phyloP scores from a whole-genome alignment of 1,140 invertebrate genomes.

The Pogonus chalceus region DNA sequence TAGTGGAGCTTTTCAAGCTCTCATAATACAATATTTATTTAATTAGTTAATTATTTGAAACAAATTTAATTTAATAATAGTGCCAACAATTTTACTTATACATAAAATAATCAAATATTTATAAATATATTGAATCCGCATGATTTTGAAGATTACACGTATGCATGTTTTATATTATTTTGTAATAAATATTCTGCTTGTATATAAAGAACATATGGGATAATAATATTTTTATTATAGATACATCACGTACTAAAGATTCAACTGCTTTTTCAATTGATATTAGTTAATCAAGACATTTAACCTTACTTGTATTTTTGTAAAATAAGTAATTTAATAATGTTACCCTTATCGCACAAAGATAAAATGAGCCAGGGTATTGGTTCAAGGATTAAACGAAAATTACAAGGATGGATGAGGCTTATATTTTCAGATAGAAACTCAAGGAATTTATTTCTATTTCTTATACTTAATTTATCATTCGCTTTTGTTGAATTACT shows the following conservation, averaged over 20 bases:
- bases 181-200: too few species aligned
- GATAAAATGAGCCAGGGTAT: constrained; percentile 50
- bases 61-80: background rate
- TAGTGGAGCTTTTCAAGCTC: background rate
- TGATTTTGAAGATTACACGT: background rate
- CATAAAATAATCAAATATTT: background rate
- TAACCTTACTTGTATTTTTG: too few species aligned
- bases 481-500: constrained; percentile 94
- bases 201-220: too few species aligned
- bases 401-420: constrained; percentile 64
- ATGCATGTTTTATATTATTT: constrained; percentile 9
- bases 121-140: background rate
- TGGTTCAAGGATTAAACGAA: constrained; percentile 56
- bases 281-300: too few species aligned
- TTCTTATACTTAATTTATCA: constrained; percentile 85
- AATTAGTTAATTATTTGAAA: background rate
- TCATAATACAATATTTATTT: background rate
- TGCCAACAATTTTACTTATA: background rate
- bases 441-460: constrained; percentile 91
- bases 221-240: too few species aligned
- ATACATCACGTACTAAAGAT: too few species aligned
- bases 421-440: constrained; percentile 87
- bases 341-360: constrained; percentile 69
- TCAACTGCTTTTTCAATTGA: too few species aligned
- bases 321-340: too few species aligned